These are phyloP conservation scores for Epizoanthus ramosus DNA, from an alignment of 92 coral and sea anemone genomes.

Conservation along the genomic window DNA sequence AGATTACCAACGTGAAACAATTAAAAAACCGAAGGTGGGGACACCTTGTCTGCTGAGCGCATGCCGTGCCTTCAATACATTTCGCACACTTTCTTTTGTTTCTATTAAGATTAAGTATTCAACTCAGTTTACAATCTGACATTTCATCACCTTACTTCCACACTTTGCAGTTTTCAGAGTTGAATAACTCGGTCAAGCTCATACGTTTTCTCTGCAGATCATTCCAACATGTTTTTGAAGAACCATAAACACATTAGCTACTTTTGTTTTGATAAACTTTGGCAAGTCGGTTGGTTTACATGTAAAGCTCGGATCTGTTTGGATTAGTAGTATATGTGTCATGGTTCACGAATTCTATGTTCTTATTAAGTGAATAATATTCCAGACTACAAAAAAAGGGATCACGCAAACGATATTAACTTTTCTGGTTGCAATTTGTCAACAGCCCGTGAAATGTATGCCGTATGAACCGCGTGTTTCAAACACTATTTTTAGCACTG, in stretches of 20 bases:
- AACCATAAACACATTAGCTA: not conserved
- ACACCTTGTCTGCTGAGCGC: not conserved
- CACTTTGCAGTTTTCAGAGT: not conserved
- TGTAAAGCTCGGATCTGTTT: not conserved
- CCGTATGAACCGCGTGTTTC: not conserved
- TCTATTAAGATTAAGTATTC: not conserved
- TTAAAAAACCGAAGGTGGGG: conserved; percentile 5
- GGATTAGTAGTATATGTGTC: conserved; percentile 5
- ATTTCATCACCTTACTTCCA: conserved; percentile 3
- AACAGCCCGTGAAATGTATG: conserved; percentile 19
- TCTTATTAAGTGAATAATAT: conserved; percentile 13
- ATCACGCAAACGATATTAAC: conserved; percentile 34
- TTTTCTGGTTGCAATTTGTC: conserved; percentile 20
- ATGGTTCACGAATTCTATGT: conserved; percentile 12
- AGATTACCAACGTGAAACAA: conserved; percentile 17
- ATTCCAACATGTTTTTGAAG: not conserved
- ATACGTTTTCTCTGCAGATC: not conserved
- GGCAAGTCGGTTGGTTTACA: not conserved
- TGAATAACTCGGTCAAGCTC: not conserved
- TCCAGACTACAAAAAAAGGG: conserved; percentile 3
- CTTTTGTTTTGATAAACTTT: not conserved
- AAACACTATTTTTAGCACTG: conserved; percentile 33
- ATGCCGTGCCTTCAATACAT: not conserved
- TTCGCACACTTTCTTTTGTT: not conserved
- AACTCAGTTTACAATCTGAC: not conserved